Evolutionary conservation across 2,797 vertebrate species (phyloP), one percentile per base, ranked within the genome.

Genomic region (Rhinatrema bivittatum): DNA sequence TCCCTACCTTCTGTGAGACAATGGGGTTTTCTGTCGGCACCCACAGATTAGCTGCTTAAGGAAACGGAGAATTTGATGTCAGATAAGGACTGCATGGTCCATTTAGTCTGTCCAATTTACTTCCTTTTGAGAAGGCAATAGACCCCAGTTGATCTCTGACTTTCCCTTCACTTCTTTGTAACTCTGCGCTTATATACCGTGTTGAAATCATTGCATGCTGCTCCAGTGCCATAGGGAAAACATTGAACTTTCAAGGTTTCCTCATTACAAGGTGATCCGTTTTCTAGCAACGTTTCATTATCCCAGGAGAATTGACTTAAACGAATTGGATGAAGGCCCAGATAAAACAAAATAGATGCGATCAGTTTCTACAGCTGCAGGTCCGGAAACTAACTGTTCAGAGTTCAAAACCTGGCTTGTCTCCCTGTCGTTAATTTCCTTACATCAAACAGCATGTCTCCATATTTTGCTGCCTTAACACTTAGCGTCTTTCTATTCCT

Each of bases 301-400:
- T 18, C 29, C 2, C 21, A 29, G 24, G 10, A 50, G 24, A 39
- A 30, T 34, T 54, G 46, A 25, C 16, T 29, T 13, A 31, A 28
- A 20, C 45, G 21, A 18, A 20, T 47, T 51, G 16, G 16, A 46
- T 51, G 29, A 51, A 6, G 16, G 25, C 27, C 45, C 14, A 19
- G 27, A n/a, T n/a, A n/a, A n/a, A n/a, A n/a, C 44, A 29, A 53
- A 3, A 32, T n/a, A 13, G 21, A 29, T 25, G 14, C 7, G 24
- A 27, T 15, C n/a, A 28, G 3, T 4, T 36, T 62, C 44, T 38
- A 31, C 40, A 46, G 7, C 5, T n/a, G 22, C 10, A 26, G 11
- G 15, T 20, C 10, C 16, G 29, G 5, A 4, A 33, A 7, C 20
- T 28, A 33, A 7, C 20, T 28, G 2, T 10, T 45, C 25, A 29